Evolutionary conservation across 2,888 invertebrate species (phyloP).

Genomic region (Agapetus fuscipes): DNA sequence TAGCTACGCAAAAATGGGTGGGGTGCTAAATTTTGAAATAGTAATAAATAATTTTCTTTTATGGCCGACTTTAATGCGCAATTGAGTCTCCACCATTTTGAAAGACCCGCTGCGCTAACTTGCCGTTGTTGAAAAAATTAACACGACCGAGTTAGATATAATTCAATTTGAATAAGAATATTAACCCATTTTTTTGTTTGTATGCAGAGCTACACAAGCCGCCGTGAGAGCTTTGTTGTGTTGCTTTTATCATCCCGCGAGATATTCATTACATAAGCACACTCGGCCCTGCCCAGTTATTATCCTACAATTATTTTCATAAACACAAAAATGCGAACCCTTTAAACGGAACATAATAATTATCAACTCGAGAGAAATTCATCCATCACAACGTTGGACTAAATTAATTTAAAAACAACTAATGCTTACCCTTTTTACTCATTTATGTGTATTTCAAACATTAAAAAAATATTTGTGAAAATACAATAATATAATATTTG

Average conservation of each 20-base stretch:
- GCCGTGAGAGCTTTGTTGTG: slow-evolving; percentile 19
- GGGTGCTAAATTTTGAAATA: slow-evolving; percentile 10
- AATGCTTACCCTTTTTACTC: too few relatives aligned
- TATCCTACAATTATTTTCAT: not conserved
- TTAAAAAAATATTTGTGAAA: too few relatives aligned
- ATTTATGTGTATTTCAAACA: too few relatives aligned
- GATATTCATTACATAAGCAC: slow-evolving; percentile 11
- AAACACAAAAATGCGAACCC: not conserved
- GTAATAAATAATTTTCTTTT: slow-evolving; percentile 21
- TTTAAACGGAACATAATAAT: not conserved
- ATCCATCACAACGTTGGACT: not conserved
- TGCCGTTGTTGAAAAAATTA: slow-evolving; percentile 20
- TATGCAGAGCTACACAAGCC: not conserved
- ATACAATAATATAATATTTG: too few relatives aligned
- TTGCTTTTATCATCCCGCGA: slow-evolving; percentile 15
- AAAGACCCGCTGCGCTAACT: slow-evolving; percentile 14
- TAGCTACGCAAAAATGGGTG: too few relatives aligned
- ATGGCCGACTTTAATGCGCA: slow-evolving; percentile 14
- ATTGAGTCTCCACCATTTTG: slow-evolving; percentile 2
- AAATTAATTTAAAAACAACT: too few relatives aligned
- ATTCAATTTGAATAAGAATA: slow-evolving; percentile 22
- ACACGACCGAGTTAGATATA: slow-evolving; percentile 18
- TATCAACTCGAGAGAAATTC: not conserved
- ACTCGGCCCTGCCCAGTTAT: not conserved
- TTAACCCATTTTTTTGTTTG: too few relatives aligned